Evolutionary conservation across 2,888 invertebrate genomes (phyloP), one percentile per base, ranked within the genome.

Genomic region (Caenorhabditis imperialis): DNA sequence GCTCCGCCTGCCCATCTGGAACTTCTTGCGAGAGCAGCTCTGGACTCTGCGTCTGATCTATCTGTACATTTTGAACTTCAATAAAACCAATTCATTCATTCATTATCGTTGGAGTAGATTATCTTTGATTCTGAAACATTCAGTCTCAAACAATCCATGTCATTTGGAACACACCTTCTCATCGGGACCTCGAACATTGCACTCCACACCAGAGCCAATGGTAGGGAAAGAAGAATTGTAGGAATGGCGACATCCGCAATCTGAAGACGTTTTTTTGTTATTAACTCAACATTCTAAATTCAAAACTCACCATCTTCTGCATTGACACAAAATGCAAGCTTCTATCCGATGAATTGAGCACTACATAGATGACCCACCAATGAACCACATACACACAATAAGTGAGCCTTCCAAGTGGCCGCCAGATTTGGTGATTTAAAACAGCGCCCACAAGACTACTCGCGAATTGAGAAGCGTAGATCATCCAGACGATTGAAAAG

Each of bases 391-490:
- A 37, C 14, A 37, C 10, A 8, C 37, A 37, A 16, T 37, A 37
- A 8, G 37, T 8, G 37, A 37, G 37, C 37, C 37, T 37, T 37
- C 37, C 37, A 16, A 37, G n/a, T 2, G 37, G 37, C 3, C 37
- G 37, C 37, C 37, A 37, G 37, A 37, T 37, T 16, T 12, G 37
- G 10, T 6, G 37, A 37, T 16, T 3, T 16, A 37, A 70, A 45
- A 83, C 75, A 5, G 54, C 27, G 44, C 76, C 74, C 47, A 82
- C 69, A 6, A 62, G 61, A 5, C 89, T 89, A 71, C 89, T 89
- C 65, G 89, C 89, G 18, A 84, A 87, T n/a, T 86, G 84, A 74
- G 89, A 90, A 10, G 89, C 88, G 63, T 88, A 86, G 22, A 89
- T 86, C 14, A 90, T 85, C 90, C 90, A 90, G 16, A 82, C 85